phyloP scores from a whole-genome alignment of 2,797 vertebrate genomes.

The Falco concolor region DNA sequence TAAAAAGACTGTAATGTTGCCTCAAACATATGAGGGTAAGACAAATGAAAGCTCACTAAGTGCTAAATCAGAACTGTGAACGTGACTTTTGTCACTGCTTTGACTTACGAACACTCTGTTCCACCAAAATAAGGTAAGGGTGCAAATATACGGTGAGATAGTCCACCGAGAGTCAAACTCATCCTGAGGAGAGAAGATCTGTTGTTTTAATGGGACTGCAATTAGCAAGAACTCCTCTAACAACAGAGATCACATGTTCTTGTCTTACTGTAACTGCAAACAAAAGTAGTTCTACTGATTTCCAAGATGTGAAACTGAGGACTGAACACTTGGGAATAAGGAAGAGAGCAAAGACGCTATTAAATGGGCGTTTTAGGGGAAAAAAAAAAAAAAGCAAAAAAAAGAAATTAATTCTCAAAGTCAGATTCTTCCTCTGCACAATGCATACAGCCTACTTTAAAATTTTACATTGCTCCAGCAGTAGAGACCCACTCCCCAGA shows the following conservation, averaged over 20 bases:
- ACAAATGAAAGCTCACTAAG: conserved; percentile 93
- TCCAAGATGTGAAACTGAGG: background rate
- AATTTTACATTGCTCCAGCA: background rate
- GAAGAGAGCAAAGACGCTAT: background rate
- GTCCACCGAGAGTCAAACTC: background rate
- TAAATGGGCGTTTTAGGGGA: background rate
- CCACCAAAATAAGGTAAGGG: background rate
- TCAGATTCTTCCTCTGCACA: background rate
- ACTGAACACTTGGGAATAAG: background rate
- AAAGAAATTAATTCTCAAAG: background rate
- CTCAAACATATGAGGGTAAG: conserved; percentile 85
- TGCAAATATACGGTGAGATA: background rate
- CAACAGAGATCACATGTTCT: background rate
- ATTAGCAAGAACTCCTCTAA: background rate
- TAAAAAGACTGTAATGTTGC: conserved; percentile 64
- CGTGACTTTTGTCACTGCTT: background rate
- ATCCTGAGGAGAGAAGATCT: background rate
- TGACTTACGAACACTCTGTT: rapidly evolving
- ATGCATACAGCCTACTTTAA: background rate
- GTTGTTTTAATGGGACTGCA: background rate
- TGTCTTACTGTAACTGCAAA: background rate
- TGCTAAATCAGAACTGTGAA: conserved; percentile 85
- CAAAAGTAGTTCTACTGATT: background rate
- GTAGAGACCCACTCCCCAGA: background rate
- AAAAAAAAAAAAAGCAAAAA: background rate